Percentiles rank a stretch among this genome's conserved stretches.
Conservation (phyloP, 1,140 invertebrate species). For the Melanaphis sacchari region DNA sequence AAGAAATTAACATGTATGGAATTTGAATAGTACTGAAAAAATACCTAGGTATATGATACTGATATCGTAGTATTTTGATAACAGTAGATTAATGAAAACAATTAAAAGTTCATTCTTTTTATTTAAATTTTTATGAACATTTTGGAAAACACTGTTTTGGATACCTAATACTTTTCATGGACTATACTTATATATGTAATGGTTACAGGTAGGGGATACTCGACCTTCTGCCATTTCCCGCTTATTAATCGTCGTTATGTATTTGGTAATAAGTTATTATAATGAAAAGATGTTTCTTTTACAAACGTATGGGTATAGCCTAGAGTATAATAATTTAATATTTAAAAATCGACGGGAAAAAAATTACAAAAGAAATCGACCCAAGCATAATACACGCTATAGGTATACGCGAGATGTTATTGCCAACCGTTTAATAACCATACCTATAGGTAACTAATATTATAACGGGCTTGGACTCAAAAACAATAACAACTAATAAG, state of each 20-base stretch:
- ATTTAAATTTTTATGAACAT: not conserved
- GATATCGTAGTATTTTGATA: not conserved
- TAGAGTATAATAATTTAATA: not conserved
- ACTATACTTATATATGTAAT: not conserved
- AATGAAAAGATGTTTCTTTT: not conserved
- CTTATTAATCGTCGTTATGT: not conserved
- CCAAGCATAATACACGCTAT: not conserved
- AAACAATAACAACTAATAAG: constrained; percentile 22
- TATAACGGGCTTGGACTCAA: not conserved
- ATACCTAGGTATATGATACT: not conserved
- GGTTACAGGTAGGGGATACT: not conserved
- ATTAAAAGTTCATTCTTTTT: not conserved
- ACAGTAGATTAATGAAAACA: not conserved
- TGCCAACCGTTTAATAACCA: not conserved
- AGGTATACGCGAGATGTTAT: not conserved
- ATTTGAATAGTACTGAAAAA: not conserved
- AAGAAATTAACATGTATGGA: not conserved
- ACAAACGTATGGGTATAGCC: not conserved
- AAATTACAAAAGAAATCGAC: not conserved
- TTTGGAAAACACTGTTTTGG: constrained; percentile 32
- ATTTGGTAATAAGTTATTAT: not conserved
- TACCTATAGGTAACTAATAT: not conserved
- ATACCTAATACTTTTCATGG: not conserved
- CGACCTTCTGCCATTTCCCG: constrained; percentile 30
- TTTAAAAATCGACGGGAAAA: not conserved